A percentile compares a stretch with the other conserved stretches of the same genome.
Evolutionary conservation across 2,888 invertebrate genomes (phyloP).

Genomic region (Tiliacea aurago): DNA sequence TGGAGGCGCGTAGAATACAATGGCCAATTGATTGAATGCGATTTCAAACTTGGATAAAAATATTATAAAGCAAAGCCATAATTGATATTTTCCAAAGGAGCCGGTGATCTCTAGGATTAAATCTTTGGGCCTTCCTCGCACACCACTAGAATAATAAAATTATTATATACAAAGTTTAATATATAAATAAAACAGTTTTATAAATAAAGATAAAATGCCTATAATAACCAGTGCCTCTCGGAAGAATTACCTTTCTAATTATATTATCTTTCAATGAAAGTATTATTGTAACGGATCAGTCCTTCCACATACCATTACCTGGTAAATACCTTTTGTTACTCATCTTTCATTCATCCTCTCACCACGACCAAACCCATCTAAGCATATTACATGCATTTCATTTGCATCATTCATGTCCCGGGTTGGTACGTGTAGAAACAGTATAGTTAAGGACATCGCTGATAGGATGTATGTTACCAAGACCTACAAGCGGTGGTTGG

Average conservation of each 20-base stretch:
- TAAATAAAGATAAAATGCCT: not conserved
- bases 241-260: no score
- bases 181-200: not conserved
- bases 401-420: no score
- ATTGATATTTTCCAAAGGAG: conserved; percentile 77
- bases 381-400: no score
- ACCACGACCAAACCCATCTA: not conserved
- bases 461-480: no score
- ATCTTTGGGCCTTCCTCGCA: conserved; percentile 13
- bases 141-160: conserved; percentile 20
- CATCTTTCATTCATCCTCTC: not conserved
- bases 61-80: conserved; percentile 73
- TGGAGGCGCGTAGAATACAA: conserved; percentile 79
- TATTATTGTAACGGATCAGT: no score
- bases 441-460: no score
- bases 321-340: not conserved
- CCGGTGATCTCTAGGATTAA: conserved; percentile 70
- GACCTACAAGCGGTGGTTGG: no score
- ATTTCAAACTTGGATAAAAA: conserved; percentile 77
- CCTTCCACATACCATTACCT: not conserved
- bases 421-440: no score
- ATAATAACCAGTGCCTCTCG: no score
- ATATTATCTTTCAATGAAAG: no score
- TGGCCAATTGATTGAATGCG: conserved; percentile 81
- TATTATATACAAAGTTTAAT: not conserved